Base-by-base conservation (phyloP, 2,113 vertebrate genomes). In the Nycticorax nycticorax region DNA sequence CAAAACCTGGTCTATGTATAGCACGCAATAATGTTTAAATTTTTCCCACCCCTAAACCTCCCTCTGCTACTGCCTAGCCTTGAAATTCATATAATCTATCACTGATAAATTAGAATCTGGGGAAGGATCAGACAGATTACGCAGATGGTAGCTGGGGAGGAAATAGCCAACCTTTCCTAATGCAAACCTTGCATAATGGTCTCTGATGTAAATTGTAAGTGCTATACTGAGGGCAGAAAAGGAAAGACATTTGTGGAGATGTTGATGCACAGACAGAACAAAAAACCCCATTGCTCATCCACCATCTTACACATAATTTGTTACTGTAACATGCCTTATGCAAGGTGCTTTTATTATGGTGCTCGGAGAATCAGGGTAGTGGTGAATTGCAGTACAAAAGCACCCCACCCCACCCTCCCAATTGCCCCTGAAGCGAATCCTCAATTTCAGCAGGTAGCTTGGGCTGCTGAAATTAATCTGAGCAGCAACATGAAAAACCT, bases 21-120 rank as follows among this genome's bases (percentile, higher is more conserved):
- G 86, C 83, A 81, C 59, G 90, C 74, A 77, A 89, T 90, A 95
- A 96, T 79, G 78, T 89, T 95, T 85, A 74, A 93, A 89, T 89
- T 86, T 75, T 89, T 89, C 83, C 87, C 92, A 78, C 66, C 64
- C 77, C 71, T 93, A 69, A 93, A 77, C 13, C 81, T 90, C 92
- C 91, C 93, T 95, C 76, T 68, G 94, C 89, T 95, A 59, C 89
- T 91, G 96, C 91, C 91, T 87, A 75, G 90, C 76, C 94, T 84
- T 87, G 91, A 94, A 97, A 97, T 90, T 91, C 93, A 91, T 88
- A 93, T 81, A 88, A 96, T 95, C 96, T 94, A 91, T 97, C 97
- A 97, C 2, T 60, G 92, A 96, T 93, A 97, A 97, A 97, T 82
- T 66, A 95, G 96, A 96, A 97, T 91, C 87, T 68, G 41, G 93